Evolutionary conservation across 2,113 vertebrate genomes (phyloP).

Genomic region (Acanthochromis polyacanthus): DNA sequence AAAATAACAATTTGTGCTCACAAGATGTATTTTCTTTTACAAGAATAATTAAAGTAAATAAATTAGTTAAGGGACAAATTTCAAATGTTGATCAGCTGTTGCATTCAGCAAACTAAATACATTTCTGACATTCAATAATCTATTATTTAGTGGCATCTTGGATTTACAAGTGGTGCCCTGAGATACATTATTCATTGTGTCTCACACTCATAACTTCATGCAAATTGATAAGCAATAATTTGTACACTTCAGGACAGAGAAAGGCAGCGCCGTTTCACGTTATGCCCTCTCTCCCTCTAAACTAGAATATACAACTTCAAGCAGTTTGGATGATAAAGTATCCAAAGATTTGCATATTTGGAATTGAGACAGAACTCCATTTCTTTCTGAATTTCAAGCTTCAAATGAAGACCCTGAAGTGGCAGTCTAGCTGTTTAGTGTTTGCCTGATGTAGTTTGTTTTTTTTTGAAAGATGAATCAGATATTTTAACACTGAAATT

Average conservation of each 20-base stretch:
- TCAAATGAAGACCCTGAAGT: neutral
- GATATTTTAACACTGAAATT: no score
- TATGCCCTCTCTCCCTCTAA: no score
- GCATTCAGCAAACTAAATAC: neutral
- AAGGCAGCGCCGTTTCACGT: neutral
- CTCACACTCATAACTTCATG: slow-evolving; percentile 47
- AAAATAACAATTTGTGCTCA: no score
- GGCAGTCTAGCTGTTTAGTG: neutral
- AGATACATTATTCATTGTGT: slow-evolving; percentile 50
- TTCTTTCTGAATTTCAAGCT: neutral
- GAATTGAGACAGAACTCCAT: neutral
- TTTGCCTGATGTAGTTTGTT: neutral
- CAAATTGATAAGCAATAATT: slow-evolving; percentile 50
- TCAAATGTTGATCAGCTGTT: neutral
- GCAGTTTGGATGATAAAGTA: neutral
- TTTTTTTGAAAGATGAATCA: neutral
- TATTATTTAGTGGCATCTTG: slow-evolving; percentile 33
- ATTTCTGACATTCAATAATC: neutral
- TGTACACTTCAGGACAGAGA: slow-evolving; percentile 21
- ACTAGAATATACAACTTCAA: neutral
- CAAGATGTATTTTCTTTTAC: no score
- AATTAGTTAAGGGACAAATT: no score
- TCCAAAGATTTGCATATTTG: neutral
- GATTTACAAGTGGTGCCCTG: neutral
- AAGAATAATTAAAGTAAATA: no score